These are phyloP conservation scores for Amazona ochrocephala DNA, from an alignment of 2,797 vertebrate species.

Conservation along the genomic window DNA sequence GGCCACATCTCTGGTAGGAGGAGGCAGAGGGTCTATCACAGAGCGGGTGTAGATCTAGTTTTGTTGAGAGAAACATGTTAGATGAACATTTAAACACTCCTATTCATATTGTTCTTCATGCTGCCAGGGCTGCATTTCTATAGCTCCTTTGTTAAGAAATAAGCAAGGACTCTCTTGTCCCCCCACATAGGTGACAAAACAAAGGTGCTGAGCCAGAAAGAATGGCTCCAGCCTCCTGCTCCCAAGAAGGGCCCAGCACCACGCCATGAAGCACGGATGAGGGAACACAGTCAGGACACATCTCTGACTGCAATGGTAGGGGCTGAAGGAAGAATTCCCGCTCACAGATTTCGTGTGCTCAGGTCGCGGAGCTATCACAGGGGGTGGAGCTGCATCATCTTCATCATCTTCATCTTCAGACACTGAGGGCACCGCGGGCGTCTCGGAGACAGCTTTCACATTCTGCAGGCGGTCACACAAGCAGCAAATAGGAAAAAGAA, in stretches of 20 bases:
- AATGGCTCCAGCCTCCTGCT: not conserved
- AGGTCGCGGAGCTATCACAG: conserved; percentile 91
- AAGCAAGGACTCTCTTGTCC: not conserved
- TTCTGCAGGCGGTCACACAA: conserved; percentile 73
- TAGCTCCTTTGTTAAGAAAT: not conserved
- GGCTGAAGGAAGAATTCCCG: not conserved
- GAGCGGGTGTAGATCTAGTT: conserved; percentile 93
- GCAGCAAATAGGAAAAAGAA: not conserved
- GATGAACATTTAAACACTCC: not conserved
- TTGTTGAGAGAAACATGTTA: not conserved
- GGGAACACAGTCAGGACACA: not conserved
- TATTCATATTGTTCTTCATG: not conserved
- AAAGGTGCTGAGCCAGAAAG: not conserved
- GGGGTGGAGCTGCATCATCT: conserved; percentile 88
- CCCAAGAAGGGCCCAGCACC: not conserved
- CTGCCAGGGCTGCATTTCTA: not conserved
- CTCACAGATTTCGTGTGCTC: conserved; percentile 97
- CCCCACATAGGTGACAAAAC: not conserved
- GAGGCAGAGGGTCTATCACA: conserved; percentile 90
- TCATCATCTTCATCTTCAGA: conserved; percentile 94
- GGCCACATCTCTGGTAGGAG: conserved; percentile 87
- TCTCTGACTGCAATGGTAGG: rapidly evolving
- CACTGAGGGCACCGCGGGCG: conserved; percentile 87
- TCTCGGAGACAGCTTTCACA: conserved; percentile 90
- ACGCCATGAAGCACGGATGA: rapidly evolving